These are phyloP conservation scores for Leuciscus waleckii DNA, from an alignment of 2,797 vertebrate species.

Conservation along the genomic window DNA sequence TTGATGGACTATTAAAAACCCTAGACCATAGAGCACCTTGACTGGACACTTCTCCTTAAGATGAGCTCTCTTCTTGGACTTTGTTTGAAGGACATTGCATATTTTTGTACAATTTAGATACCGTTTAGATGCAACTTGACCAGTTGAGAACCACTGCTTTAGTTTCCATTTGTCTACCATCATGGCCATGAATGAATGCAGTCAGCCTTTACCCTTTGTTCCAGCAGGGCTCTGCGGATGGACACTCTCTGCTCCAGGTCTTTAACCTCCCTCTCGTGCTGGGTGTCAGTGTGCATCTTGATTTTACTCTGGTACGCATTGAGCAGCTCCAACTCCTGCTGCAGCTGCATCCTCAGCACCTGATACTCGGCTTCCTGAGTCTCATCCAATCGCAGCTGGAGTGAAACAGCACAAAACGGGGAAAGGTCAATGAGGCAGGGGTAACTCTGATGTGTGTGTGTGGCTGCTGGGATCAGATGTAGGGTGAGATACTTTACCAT, in stretches of 20 bases:
- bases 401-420: constrained; percentile 42
- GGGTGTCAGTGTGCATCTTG: constrained; percentile 92
- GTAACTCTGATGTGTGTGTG: background rate
- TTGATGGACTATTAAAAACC: no score
- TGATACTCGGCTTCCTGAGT: constrained; percentile 93
- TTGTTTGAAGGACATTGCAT: background rate
- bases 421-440: constrained; percentile 18
- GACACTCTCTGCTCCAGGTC: constrained; percentile 93
- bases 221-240: constrained; percentile 88
- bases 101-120: background rate
- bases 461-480: background rate
- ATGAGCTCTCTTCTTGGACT: no score
- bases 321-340: constrained; percentile 91
- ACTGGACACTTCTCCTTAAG: no score
- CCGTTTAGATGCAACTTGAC: background rate
- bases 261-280: constrained; percentile 89
- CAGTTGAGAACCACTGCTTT: background rate
- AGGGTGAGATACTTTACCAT: background rate
- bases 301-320: constrained; percentile 96
- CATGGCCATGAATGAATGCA: background rate
- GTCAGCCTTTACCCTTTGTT: constrained; percentile 83
- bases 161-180: background rate
- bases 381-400: constrained; percentile 89
- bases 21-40: no score
- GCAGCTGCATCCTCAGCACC: constrained; percentile 90